A percentile compares a stretch with the other conserved stretches of the same genome.
These are phyloP conservation scores for Chrysogorgia sp. DNA, from an alignment of 92 coral and sea anemone genomes.

Conservation along the genomic window DNA sequence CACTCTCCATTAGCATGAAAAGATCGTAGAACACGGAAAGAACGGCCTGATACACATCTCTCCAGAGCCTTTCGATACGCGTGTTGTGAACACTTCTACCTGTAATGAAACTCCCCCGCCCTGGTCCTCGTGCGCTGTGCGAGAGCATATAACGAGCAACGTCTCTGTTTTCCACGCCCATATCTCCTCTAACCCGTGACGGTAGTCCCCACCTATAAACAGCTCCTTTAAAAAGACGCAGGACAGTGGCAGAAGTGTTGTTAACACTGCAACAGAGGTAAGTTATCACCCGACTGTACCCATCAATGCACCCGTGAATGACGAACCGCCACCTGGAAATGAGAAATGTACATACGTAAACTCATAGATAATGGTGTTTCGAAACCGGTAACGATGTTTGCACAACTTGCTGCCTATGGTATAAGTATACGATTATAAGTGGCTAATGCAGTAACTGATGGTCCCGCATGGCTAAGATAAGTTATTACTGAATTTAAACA, in stretches of 20 bases:
- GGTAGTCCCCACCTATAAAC: slow-evolving; percentile 59
- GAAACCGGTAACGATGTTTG: too few species aligned
- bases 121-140: slow-evolving; percentile 53
- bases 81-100: slow-evolving; percentile 61
- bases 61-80: slow-evolving; percentile 56
- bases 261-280: slow-evolving; percentile 38
- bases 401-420: too few species aligned
- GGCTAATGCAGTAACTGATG: too few species aligned
- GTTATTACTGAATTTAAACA: too few species aligned
- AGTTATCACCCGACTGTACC: slow-evolving; percentile 50
- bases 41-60: slow-evolving; percentile 52
- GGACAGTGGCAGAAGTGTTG: slow-evolving; percentile 50
- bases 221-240: slow-evolving; percentile 44
- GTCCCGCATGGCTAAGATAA: too few species aligned
- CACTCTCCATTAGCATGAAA: slow-evolving; percentile 26
- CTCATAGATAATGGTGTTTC: too few species aligned
- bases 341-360: neutral
- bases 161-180: slow-evolving; percentile 65
- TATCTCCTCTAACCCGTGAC: slow-evolving; percentile 60
- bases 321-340: slow-evolving; percentile 55
- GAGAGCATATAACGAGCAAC: slow-evolving; percentile 55
- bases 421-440: too few species aligned
- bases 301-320: slow-evolving; percentile 62
- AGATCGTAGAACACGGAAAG: slow-evolving; percentile 37
- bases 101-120: slow-evolving; percentile 60